Conservation (phyloP, 2,113 vertebrate species). For the Alosa alosa region DNA sequence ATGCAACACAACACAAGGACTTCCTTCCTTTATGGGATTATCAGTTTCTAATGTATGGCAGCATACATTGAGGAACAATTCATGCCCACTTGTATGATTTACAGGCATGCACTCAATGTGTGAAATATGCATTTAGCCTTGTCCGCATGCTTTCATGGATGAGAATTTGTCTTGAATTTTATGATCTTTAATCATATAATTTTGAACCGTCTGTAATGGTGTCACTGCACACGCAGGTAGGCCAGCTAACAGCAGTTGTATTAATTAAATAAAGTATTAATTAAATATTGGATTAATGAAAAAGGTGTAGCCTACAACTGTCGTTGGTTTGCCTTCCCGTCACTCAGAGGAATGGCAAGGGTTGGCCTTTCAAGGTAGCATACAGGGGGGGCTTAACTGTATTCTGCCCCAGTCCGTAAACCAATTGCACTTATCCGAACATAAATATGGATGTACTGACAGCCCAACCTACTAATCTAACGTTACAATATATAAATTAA, state of each 20-base stretch:
- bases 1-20: neutral
- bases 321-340: neutral
- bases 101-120: neutral
- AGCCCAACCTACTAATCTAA: neutral
- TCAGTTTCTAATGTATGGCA: neutral
- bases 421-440: neutral
- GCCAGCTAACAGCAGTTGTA: no score
- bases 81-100: neutral
- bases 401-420: neutral
- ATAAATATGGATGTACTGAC: neutral
- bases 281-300: neutral
- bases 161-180: neutral
- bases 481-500: neutral
- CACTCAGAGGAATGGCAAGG: neutral
- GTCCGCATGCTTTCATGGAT: neutral
- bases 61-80: neutral
- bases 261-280: neutral
- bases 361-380: slow-evolving; percentile 4
- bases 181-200: no score
- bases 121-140: neutral
- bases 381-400: neutral
- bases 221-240: no score
- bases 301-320: slow-evolving; percentile 2
- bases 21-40: neutral
- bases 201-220: no score